Conservation (phyloP, 1,140 invertebrate genomes). For the Euschistus heros region DNA sequence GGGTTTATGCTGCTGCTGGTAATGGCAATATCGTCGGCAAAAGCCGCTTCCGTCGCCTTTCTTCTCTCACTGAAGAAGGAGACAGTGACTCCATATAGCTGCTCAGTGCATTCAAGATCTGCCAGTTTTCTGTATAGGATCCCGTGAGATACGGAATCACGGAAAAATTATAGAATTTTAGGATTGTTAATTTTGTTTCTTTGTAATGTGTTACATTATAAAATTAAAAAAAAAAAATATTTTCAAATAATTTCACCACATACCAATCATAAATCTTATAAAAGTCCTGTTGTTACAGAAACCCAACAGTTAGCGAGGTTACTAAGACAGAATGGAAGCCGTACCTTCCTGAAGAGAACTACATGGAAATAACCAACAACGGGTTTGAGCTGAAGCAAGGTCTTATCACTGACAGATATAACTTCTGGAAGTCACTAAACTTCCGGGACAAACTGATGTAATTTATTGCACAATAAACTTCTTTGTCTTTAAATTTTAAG, state of each 20-base stretch:
- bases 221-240: neutral
- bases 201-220: neutral
- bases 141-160: too few relatives aligned
- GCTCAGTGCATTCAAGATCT: too few relatives aligned
- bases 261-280: neutral
- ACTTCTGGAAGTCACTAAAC: slow-evolving; percentile 4
- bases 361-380: neutral
- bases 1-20: too few relatives aligned
- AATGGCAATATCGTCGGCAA: too few relatives aligned
- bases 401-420: slow-evolving; percentile 2
- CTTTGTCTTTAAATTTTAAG: too few relatives aligned
- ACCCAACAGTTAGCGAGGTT: neutral
- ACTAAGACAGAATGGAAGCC: neutral
- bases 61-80: too few relatives aligned
- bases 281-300: neutral
- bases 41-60: too few relatives aligned
- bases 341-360: neutral
- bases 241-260: neutral
- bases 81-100: too few relatives aligned
- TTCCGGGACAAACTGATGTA: neutral
- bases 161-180: too few relatives aligned
- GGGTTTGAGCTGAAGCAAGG: neutral
- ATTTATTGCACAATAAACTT: too few relatives aligned
- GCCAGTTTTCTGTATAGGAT: too few relatives aligned
- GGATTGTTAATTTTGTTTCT: neutral